phyloP scores from a whole-genome alignment of 2,888 invertebrate species.

The Galeopsomyia nigrocyanea region DNA sequence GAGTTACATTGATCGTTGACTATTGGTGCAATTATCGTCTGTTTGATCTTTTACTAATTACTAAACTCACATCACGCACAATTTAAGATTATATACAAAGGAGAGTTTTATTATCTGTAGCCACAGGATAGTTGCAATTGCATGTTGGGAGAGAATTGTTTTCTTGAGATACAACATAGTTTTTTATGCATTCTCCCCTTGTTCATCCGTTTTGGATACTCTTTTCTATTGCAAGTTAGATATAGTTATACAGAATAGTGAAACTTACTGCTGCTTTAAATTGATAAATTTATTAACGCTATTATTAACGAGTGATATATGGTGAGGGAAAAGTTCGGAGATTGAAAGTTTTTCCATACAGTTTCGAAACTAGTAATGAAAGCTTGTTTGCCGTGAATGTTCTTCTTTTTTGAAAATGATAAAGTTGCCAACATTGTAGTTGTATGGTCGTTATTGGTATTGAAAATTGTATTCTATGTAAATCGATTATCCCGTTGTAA shows the following conservation, averaged over 20 bases:
- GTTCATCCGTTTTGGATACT: conserved; percentile 3
- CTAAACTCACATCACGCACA: conserved; percentile 26
- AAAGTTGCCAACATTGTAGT: conserved; percentile 35
- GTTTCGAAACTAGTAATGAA: conserved; percentile 24
- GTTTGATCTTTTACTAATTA: conserved; percentile 24
- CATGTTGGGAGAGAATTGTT: not conserved
- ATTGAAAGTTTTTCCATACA: too few species aligned
- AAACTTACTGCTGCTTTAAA: conserved; percentile 6
- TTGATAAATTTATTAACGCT: conserved; percentile 1
- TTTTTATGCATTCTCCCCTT: conserved; percentile 19
- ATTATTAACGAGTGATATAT: not conserved
- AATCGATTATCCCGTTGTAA: conserved; percentile 42
- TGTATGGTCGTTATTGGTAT: conserved; percentile 39
- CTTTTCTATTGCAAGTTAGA: conserved; percentile 2
- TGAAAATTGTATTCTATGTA: conserved; percentile 45
- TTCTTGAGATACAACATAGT: conserved; percentile 1
- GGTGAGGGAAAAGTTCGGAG: not conserved
- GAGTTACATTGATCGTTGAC: conserved; percentile 20
- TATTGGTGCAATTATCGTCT: conserved; percentile 10
- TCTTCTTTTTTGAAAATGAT: conserved; percentile 1
- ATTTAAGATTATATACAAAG: not conserved
- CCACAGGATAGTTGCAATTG: conserved; percentile 5
- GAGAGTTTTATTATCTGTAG: conserved; percentile 22
- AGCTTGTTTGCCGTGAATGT: conserved; percentile 22
- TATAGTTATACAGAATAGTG: not conserved